Conservation (phyloP, 2,797 vertebrate species). For the Darevskia nairensis region DNA sequence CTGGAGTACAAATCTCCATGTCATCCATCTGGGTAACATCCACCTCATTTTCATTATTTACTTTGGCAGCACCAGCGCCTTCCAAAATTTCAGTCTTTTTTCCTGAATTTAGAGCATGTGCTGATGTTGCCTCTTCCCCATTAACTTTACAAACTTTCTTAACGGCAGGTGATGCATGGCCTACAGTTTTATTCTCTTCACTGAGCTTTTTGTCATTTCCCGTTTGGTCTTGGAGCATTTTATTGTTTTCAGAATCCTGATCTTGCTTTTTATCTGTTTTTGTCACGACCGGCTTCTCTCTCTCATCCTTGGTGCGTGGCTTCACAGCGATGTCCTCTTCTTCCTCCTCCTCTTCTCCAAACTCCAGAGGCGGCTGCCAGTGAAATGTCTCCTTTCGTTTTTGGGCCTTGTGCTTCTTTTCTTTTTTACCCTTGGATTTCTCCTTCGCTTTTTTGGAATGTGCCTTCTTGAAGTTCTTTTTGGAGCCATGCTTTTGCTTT, state of each 20-base stretch:
- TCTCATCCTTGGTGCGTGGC: conserved; percentile 53
- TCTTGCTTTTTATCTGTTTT: conserved; percentile 56
- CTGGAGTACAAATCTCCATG: conserved; percentile 91
- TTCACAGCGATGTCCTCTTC: conserved; percentile 78
- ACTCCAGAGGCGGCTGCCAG: conserved; percentile 97
- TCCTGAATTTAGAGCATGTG: conserved; percentile 62
- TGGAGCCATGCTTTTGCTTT: conserved; percentile 82
- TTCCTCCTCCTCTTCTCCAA: conserved; percentile 88
- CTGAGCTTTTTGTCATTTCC: conserved; percentile 59
- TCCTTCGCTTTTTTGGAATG: conserved; percentile 81
- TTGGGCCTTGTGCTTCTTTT: conserved; percentile 87
- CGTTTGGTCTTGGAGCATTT: conserved; percentile 54
- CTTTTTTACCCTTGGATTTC: conserved; percentile 87
- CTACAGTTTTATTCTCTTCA: conserved; percentile 38
- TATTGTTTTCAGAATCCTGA: conserved; percentile 54
- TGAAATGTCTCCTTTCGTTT: conserved; percentile 92
- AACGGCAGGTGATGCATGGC: conserved; percentile 56
- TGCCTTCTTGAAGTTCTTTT: conserved; percentile 79
- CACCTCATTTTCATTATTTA: conserved; percentile 55
- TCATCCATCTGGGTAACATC: conserved; percentile 81
- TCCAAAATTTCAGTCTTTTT: conserved; percentile 51
- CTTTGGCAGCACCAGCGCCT: conserved; percentile 60
- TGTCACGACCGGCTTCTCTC: conserved; percentile 61
- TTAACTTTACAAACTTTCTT: conserved; percentile 54
- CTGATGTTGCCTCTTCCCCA: conserved; percentile 54